Percentiles rank a stretch among this genome's conserved stretches.
These are phyloP conservation scores for Lamprologus lemairii DNA, from an alignment of 2,113 vertebrate species.

Conservation along the genomic window DNA sequence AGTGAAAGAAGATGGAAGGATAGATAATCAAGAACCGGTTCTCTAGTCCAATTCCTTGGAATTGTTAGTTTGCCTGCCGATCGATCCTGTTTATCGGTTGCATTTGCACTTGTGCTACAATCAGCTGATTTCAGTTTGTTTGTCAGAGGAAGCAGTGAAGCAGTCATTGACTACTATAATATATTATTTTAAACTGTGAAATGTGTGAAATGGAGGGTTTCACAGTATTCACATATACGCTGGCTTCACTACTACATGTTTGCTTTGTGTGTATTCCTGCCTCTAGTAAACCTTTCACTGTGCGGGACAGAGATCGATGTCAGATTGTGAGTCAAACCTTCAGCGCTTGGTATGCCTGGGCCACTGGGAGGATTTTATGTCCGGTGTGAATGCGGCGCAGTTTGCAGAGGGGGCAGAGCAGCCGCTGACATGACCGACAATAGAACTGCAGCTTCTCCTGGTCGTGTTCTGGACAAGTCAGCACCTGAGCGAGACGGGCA, in stretches of 20 bases:
- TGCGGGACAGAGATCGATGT: rapidly evolving
- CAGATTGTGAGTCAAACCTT: slow-evolving; percentile 69
- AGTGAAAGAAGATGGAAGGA: neutral
- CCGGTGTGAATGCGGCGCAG: slow-evolving; percentile 83
- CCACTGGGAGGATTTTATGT: slow-evolving; percentile 88
- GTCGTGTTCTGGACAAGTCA: slow-evolving; percentile 74
- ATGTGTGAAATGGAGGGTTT: neutral
- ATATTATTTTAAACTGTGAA: neutral
- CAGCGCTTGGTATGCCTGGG: slow-evolving; percentile 88
- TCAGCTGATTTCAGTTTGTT: neutral
- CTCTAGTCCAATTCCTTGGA: neutral
- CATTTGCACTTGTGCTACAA: neutral
- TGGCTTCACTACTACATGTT: neutral
- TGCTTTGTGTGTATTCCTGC: neutral
- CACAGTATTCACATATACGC: rapidly evolving
- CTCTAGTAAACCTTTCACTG: neutral
- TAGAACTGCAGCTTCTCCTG: slow-evolving; percentile 90
- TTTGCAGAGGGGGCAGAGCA: slow-evolving; percentile 91
- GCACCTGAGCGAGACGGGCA: slow-evolving; percentile 39
- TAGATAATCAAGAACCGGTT: neutral
- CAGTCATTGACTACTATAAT: neutral
- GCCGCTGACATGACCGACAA: slow-evolving; percentile 87
- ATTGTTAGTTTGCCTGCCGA: neutral
- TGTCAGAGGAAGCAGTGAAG: neutral
- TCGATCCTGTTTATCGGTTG: neutral